These are phyloP conservation scores for Stramonita haemastoma DNA, from an alignment of 2,888 invertebrate genomes.

Conservation along the genomic window DNA sequence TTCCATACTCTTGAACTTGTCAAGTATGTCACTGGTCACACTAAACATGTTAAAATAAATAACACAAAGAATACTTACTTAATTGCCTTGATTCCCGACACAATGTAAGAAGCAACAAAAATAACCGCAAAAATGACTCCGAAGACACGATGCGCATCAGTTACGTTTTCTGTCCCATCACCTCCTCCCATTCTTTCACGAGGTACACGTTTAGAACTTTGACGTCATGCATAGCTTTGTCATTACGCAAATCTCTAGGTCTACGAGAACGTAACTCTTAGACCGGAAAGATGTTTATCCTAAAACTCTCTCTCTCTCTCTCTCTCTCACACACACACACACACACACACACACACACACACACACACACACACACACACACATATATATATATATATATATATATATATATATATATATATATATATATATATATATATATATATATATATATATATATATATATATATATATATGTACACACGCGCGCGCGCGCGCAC, in stretches of 20 bases:
- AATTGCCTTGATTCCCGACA: constrained; percentile 10
- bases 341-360: not conserved
- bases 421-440: not conserved
- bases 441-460: not conserved
- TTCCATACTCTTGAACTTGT: no score
- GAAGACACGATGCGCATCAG: not conserved
- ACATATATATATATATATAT: not conserved
- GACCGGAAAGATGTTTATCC: no score
- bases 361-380: not conserved
- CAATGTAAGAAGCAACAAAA: not conserved
- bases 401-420: not conserved
- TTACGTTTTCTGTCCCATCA: not conserved
- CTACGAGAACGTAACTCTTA: no score
- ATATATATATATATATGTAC: not conserved
- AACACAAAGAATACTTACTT: not conserved
- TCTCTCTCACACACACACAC: not conserved
- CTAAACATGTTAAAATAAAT: no score
- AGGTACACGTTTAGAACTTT: no score
- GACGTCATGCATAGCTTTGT: no score
- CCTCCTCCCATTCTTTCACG: no score
- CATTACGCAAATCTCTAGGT: no score
- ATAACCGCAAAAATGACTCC: not conserved
- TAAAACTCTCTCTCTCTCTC: not conserved
- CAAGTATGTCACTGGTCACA: no score
- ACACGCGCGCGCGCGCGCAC: not conserved